Evolutionary conservation across 2,888 invertebrate genomes (phyloP).

Genomic region (Chloroclystis v-ata): DNA sequence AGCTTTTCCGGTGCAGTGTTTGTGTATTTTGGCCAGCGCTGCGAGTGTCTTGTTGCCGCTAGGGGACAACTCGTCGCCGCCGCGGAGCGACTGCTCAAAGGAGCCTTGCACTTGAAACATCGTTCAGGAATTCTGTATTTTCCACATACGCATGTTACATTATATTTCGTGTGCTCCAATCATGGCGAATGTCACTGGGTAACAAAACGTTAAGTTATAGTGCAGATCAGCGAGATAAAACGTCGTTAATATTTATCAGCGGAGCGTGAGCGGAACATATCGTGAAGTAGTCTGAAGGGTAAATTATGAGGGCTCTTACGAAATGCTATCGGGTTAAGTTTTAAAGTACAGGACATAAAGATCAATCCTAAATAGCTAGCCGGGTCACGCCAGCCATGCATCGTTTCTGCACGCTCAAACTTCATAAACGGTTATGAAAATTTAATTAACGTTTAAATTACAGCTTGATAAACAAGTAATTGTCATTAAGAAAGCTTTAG

Average conservation of each 20-base stretch:
- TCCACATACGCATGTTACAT: conserved; percentile 60
- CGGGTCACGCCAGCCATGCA: conserved; percentile 33
- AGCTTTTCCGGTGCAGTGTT: conserved; percentile 85
- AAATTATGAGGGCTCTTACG: conserved; percentile 29
- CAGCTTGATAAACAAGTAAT: conserved; percentile 2
- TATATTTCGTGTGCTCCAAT: conserved; percentile 53
- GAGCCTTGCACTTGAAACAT: conserved; percentile 76
- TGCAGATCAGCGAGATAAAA: conserved; percentile 57
- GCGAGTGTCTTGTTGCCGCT: conserved; percentile 72
- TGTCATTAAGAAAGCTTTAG: background rate
- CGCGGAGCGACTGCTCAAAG: conserved; percentile 79
- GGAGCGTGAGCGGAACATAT: conserved; percentile 43
- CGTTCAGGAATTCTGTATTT: conserved; percentile 47
- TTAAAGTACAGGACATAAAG: conserved; percentile 29
- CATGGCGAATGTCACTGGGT: conserved; percentile 60
- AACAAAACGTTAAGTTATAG: conserved; percentile 53
- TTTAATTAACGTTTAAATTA: conserved; percentile 28
- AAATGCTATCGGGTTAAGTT: conserved; percentile 23
- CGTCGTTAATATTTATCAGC: conserved; percentile 37
- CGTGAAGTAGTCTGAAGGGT: conserved; percentile 30
- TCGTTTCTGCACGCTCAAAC: conserved; percentile 46
- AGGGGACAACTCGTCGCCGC: conserved; percentile 68
- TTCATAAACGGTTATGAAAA: conserved; percentile 40
- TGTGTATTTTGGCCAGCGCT: conserved; percentile 80
- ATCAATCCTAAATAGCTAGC: conserved; percentile 21